A percentile compares a stretch with the other conserved stretches of the same genome.
phyloP scores from a whole-genome alignment of 2,888 invertebrate species.

The Microdon myrmicae region DNA sequence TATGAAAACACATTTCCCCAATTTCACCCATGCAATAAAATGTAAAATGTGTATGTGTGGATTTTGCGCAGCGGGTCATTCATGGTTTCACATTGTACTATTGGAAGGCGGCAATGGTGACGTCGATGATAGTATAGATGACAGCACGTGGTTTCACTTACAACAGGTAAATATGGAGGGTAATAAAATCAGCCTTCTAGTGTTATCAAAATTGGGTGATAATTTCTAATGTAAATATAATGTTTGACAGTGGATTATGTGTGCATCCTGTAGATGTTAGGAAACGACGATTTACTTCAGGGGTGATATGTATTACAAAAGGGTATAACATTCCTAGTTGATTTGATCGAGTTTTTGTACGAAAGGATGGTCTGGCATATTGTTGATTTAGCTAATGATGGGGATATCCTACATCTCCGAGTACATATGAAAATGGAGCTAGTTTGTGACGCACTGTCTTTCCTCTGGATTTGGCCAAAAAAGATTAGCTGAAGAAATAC shows the following conservation, averaged over 20 bases:
- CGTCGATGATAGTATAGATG: conserved; percentile 13
- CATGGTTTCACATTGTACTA: conserved; percentile 27
- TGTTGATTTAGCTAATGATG: no score
- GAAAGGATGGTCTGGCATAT: no score
- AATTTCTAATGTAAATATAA: conserved; percentile 46
- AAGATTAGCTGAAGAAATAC: no score
- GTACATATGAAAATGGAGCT: no score
- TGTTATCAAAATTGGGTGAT: conserved; percentile 37
- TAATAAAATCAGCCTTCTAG: conserved; percentile 36
- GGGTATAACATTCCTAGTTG: neutral
- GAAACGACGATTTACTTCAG: no score
- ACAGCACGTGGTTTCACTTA: conserved; percentile 43
- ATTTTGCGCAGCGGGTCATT: conserved; percentile 28
- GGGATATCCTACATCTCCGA: no score
- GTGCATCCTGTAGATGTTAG: conserved; percentile 21
- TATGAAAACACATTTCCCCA: conserved; percentile 20
- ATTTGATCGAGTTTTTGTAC: no score
- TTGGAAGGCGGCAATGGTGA: conserved; percentile 21
- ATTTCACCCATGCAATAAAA: conserved; percentile 6
- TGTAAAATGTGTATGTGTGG: neutral
- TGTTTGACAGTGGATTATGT: conserved; percentile 41
- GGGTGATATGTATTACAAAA: neutral
- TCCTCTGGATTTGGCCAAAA: no score
- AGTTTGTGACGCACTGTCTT: no score
- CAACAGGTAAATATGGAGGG: conserved; percentile 45